Conservation (phyloP, 2,797 vertebrate genomes). For the Pagetopsis macropterus region DNA sequence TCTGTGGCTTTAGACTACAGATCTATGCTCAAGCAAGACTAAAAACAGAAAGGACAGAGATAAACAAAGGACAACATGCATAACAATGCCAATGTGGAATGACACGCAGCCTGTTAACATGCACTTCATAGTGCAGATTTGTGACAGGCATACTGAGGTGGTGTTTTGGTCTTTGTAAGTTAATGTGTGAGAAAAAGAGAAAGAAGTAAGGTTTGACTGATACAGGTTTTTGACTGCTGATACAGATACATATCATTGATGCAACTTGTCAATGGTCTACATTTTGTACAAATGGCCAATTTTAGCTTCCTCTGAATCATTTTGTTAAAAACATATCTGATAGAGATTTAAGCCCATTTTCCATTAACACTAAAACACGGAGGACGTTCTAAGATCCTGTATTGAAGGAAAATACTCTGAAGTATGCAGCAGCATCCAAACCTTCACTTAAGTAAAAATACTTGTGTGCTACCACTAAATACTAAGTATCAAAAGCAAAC, state of each 20-base stretch:
- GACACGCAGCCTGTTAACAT: conserved; percentile 71
- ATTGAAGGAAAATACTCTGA: not conserved
- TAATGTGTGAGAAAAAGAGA: conserved; percentile 32
- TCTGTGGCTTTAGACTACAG: conserved; percentile 69
- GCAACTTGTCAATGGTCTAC: not conserved
- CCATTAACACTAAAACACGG: not conserved
- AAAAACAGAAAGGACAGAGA: conserved; percentile 68
- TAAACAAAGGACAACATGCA: conserved; percentile 79
- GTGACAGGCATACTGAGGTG: conserved; percentile 57
- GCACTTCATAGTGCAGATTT: conserved; percentile 64
- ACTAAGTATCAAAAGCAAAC: not conserved
- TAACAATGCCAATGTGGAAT: conserved; percentile 65
- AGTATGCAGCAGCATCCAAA: not conserved
- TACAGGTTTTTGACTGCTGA: not conserved
- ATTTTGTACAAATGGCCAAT: not conserved
- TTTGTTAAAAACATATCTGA: not conserved
- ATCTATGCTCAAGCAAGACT: conserved; percentile 75
- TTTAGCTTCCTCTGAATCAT: not conserved
- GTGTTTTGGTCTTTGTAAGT: conserved; percentile 35
- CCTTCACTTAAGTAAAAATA: not conserved
- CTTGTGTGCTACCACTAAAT: not conserved
- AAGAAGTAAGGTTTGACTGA: conserved; percentile 27
- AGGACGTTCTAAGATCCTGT: not conserved
- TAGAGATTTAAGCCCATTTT: not conserved
- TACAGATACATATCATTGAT: not conserved